These are phyloP conservation scores for Tapera naevia DNA, from an alignment of 2,797 vertebrate genomes.

Conservation along the genomic window DNA sequence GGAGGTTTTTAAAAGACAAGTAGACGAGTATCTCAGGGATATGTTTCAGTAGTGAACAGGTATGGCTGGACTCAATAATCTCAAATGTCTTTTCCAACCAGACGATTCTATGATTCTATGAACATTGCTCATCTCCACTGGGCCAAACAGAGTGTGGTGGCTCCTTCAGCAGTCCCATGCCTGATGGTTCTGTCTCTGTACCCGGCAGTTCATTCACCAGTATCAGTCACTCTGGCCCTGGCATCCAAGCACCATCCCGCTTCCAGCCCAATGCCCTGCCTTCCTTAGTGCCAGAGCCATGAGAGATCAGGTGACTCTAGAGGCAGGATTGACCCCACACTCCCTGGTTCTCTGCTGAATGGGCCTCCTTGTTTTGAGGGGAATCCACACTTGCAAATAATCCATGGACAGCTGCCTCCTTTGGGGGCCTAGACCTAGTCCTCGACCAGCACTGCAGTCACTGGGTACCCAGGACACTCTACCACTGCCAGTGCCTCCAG, in stretches of 20 bases:
- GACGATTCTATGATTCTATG: too few relatives aligned
- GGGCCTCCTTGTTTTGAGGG: neutral
- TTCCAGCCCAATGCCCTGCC: neutral
- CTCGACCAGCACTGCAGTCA: too few relatives aligned
- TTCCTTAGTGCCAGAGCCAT: neutral
- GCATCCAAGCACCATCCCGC: neutral
- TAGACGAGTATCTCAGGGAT: too few relatives aligned
- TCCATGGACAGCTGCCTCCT: rapidly evolving
- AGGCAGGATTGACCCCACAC: neutral
- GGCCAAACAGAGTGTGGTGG: neutral
- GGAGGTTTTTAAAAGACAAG: too few relatives aligned
- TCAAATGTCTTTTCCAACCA: too few relatives aligned
- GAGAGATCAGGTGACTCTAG: neutral
- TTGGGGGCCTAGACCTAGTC: neutral
- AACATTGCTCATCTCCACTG: neutral
- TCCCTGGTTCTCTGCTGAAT: neutral
- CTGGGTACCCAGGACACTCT: neutral
- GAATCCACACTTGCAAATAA: neutral
- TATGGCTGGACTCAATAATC: too few relatives aligned
- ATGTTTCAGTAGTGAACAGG: too few relatives aligned
- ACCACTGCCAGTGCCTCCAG: neutral
- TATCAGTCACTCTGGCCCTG: neutral
- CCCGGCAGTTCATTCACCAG: neutral
- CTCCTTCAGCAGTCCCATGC: neutral
- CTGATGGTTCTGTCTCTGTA: neutral